Percentiles rank a stretch among this genome's conserved stretches.
phyloP scores from a whole-genome alignment of 2,113 vertebrate species.

The Theristicus caerulescens region DNA sequence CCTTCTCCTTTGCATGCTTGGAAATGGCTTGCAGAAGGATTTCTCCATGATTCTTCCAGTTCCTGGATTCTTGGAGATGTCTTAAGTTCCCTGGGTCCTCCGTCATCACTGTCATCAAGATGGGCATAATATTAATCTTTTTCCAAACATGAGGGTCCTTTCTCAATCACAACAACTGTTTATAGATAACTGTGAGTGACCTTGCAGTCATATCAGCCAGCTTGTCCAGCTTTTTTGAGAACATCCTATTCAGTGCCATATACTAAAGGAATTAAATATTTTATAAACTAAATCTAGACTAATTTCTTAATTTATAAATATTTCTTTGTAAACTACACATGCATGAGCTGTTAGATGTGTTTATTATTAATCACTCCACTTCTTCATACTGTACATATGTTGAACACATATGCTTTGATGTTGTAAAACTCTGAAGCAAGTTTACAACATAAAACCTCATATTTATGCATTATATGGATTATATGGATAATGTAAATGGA shows the following conservation, averaged over 20 bases:
- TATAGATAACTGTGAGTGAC: too few relatives aligned
- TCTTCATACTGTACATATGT: not conserved
- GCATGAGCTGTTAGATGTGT: not conserved
- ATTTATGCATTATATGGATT: not conserved
- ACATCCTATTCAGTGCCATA: not conserved
- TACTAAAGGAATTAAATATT: not conserved
- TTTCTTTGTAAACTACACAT: not conserved
- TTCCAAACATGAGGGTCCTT: not conserved
- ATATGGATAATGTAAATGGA: not conserved
- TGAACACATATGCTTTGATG: not conserved
- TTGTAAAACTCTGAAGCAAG: not conserved
- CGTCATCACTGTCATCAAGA: not conserved
- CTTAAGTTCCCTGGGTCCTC: not conserved
- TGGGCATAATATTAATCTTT: not conserved
- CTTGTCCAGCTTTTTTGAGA: not conserved
- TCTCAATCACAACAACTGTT: not conserved
- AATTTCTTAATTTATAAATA: not conserved
- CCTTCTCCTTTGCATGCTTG: not conserved
- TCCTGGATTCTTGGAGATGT: not conserved
- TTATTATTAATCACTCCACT: not conserved
- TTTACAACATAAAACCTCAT: not conserved
- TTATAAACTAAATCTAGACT: not conserved
- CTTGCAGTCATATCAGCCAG: not conserved
- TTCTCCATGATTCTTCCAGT: not conserved
- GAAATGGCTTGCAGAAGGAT: not conserved